A percentile compares a stretch with the other conserved stretches of the same genome.
Evolutionary conservation across 2,888 invertebrate genomes (phyloP).

Genomic region (Lochmaea capreae): DNA sequence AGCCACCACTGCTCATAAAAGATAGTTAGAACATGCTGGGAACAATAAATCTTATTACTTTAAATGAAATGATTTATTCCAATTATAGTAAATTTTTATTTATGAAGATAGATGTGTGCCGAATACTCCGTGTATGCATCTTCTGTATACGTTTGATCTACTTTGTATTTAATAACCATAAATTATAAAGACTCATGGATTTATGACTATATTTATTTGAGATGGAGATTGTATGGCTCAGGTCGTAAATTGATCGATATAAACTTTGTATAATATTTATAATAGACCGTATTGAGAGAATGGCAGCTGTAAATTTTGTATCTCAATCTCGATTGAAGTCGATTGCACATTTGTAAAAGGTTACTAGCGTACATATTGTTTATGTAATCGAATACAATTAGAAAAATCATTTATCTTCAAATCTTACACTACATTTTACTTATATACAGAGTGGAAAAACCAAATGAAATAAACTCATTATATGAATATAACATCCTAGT

Average conservation of each 20-base stretch:
- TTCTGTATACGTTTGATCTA: conserved; percentile 26
- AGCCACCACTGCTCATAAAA: conserved; percentile 24
- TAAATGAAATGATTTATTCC: conserved; percentile 55
- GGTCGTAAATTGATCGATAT: conserved; percentile 8
- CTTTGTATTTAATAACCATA: conserved; percentile 29
- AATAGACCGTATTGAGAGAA: background rate
- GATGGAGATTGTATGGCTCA: conserved; percentile 11
- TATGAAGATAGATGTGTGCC: conserved; percentile 48
- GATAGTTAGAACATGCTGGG: conserved; percentile 31
- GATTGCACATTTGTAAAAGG: background rate
- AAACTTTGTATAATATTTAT: conserved; percentile 1
- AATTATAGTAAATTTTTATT: conserved; percentile 53
- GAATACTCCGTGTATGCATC: conserved; percentile 39
- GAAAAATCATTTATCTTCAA: background rate
- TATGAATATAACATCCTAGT: too few species aligned
- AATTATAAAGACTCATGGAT: conserved; percentile 24
- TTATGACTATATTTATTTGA: conserved; percentile 31
- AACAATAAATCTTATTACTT: conserved; percentile 45
- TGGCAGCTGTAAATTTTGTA: background rate
- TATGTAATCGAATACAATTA: background rate
- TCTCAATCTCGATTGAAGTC: background rate
- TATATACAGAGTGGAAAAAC: too few species aligned
- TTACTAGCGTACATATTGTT: background rate
- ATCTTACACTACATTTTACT: too few species aligned
- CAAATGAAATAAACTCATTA: too few species aligned